Percentiles rank a stretch among this genome's conserved stretches.
phyloP scores from a whole-genome alignment of 2,888 invertebrate species.

The Athrips mouffetella region DNA sequence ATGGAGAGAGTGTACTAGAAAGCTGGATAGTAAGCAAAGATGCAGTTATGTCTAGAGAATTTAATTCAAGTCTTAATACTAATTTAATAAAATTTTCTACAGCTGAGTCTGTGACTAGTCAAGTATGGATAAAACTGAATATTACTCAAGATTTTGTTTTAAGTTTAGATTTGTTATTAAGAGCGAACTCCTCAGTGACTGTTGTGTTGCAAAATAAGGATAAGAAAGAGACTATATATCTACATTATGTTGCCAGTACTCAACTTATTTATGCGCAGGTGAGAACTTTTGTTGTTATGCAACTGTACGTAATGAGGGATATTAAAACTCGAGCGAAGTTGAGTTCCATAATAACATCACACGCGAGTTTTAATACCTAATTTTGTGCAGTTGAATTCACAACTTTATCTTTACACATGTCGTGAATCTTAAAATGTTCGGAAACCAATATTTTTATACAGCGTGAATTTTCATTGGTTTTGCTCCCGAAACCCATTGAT shows the following conservation, averaged over 20 bases:
- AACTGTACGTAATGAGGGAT: too few species aligned
- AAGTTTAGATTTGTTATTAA: slow-evolving; percentile 84
- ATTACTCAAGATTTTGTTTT: slow-evolving; percentile 83
- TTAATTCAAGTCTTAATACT: slow-evolving; percentile 77
- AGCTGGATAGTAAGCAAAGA: slow-evolving; percentile 87
- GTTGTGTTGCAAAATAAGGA: slow-evolving; percentile 87
- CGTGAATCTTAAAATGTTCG: too few species aligned
- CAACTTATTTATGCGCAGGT: slow-evolving; percentile 85
- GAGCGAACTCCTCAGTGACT: slow-evolving; percentile 89
- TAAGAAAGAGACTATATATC: slow-evolving; percentile 85
- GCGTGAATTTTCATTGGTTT: too few species aligned
- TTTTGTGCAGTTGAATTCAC: too few species aligned
- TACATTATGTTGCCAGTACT: slow-evolving; percentile 90
- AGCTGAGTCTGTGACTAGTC: slow-evolving; percentile 82
- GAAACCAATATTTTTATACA: too few species aligned
- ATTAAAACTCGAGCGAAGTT: too few species aligned
- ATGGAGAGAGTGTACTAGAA: slow-evolving; percentile 82
- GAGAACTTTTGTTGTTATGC: slow-evolving; percentile 38
- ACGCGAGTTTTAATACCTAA: too few species aligned
- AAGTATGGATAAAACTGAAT: slow-evolving; percentile 80
- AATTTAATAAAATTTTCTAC: slow-evolving; percentile 86
- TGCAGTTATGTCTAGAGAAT: slow-evolving; percentile 80
- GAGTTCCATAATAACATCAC: too few species aligned
- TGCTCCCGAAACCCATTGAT: too few species aligned
- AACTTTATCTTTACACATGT: too few species aligned